phyloP scores from a whole-genome alignment of 1,140 invertebrate species.

The Dermatophagoides farinae region DNA sequence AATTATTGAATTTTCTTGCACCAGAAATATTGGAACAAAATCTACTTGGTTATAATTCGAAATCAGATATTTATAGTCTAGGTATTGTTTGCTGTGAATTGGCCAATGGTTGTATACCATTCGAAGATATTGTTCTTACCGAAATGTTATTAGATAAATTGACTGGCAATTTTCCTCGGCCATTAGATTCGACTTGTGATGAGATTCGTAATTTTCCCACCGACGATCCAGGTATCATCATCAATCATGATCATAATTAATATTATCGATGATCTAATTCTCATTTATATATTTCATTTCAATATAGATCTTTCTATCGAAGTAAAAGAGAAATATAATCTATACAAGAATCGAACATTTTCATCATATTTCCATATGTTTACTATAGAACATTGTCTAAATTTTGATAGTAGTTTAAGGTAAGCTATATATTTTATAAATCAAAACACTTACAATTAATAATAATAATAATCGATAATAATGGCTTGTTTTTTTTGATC shows the following conservation, averaged over 20 bases:
- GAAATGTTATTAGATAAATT: slow-evolving; percentile 76
- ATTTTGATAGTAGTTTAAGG: slow-evolving; percentile 39
- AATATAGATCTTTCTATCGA: slow-evolving; percentile 14
- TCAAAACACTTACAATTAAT: not conserved
- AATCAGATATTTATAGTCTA: slow-evolving; percentile 71
- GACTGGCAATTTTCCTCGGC: slow-evolving; percentile 46
- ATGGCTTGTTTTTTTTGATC: not conserved
- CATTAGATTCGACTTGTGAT: slow-evolving; percentile 43
- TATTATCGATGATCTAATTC: not conserved
- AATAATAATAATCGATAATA: not conserved
- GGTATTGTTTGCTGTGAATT: slow-evolving; percentile 71
- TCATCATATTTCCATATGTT: slow-evolving; percentile 51
- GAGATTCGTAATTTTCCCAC: slow-evolving; percentile 38
- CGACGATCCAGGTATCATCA: slow-evolving; percentile 31
- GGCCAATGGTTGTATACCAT: slow-evolving; percentile 68
- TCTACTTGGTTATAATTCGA: slow-evolving; percentile 61
- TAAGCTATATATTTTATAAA: slow-evolving; percentile 34
- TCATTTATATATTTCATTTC: not conserved
- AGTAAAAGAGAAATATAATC: slow-evolving; percentile 16
- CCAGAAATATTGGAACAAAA: slow-evolving; percentile 80
- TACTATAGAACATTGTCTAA: slow-evolving; percentile 40
- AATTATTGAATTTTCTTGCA: slow-evolving; percentile 63
- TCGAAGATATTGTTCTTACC: slow-evolving; percentile 53
- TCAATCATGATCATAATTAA: not conserved
- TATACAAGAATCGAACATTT: slow-evolving; percentile 34